Conservation (phyloP, 1,140 invertebrate species). For the Drosophila azteca region DNA sequence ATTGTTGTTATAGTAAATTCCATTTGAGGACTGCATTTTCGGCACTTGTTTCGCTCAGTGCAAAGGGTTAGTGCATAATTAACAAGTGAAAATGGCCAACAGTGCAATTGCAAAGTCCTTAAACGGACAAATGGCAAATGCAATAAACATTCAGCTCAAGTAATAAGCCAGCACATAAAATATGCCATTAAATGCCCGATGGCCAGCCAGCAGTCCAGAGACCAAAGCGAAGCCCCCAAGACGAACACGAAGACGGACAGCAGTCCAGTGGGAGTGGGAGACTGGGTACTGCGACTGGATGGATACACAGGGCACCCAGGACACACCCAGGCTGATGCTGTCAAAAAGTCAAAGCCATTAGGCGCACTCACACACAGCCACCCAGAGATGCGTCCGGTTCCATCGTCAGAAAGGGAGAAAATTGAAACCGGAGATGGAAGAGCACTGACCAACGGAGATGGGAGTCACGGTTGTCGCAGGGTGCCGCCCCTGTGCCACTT, state of each 20-base stretch:
- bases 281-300: not conserved
- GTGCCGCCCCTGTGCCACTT: not conserved
- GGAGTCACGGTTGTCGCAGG: too few species aligned
- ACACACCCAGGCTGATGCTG: too few species aligned
- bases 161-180: constrained; percentile 72
- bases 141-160: constrained; percentile 68
- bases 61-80: constrained; percentile 18
- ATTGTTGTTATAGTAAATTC: too few species aligned
- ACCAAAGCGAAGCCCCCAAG: not conserved
- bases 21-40: too few species aligned
- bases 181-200: constrained; percentile 64
- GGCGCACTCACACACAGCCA: constrained; percentile 42
- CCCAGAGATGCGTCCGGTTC: constrained; percentile 22
- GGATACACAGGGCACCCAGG: too few species aligned
- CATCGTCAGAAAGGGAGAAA: constrained; percentile 1
- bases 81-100: constrained; percentile 49
- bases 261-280: constrained; percentile 6
- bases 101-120: constrained; percentile 14
- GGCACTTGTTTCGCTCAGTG: too few species aligned
- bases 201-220: not conserved
- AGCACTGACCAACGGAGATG: not conserved
- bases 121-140: constrained; percentile 43
- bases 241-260: constrained; percentile 16
- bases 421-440: constrained; percentile 37
- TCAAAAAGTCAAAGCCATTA: constrained; percentile 83